These are phyloP conservation scores for Hyppa rectilinea DNA, from an alignment of 2,888 invertebrate species.

Conservation along the genomic window DNA sequence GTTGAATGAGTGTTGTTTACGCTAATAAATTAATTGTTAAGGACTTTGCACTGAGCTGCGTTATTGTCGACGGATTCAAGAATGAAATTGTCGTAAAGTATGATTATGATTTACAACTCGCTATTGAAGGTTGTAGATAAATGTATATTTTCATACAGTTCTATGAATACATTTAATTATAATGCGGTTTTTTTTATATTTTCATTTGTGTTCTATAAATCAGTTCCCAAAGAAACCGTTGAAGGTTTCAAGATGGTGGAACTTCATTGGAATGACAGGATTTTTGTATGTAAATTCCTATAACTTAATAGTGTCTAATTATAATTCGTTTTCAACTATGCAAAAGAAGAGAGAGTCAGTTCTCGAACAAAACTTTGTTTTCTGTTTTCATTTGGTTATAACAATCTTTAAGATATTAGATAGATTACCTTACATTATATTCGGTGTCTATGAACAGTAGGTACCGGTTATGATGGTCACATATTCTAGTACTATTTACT, in stretches of 20 bases:
- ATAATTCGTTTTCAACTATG: too few species aligned
- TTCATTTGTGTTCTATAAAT: not conserved
- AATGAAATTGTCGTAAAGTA: slow-evolving; percentile 22
- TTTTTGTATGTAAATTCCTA: too few species aligned
- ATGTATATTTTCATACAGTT: not conserved
- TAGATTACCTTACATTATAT: too few species aligned
- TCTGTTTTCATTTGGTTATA: too few species aligned
- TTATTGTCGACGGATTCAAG: slow-evolving; percentile 6
- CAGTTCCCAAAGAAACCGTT: not conserved
- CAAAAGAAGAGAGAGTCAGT: too few species aligned
- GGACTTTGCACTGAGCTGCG: slow-evolving; percentile 39
- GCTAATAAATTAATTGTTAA: slow-evolving; percentile 48
- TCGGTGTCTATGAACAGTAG: too few species aligned
- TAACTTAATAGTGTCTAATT: too few species aligned
- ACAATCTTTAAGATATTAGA: too few species aligned
- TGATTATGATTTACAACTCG: slow-evolving; percentile 25
- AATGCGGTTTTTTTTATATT: not conserved
- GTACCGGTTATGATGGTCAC: not conserved
- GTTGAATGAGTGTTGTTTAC: slow-evolving; percentile 52
- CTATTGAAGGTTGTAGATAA: not conserved
- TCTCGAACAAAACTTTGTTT: too few species aligned
- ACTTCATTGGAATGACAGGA: not conserved
- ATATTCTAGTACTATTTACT: slow-evolving; percentile 1
- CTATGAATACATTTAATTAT: not conserved
- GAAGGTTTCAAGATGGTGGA: not conserved